Conservation (phyloP, 2,113 vertebrate species). For the Halcyon malimbica region DNA sequence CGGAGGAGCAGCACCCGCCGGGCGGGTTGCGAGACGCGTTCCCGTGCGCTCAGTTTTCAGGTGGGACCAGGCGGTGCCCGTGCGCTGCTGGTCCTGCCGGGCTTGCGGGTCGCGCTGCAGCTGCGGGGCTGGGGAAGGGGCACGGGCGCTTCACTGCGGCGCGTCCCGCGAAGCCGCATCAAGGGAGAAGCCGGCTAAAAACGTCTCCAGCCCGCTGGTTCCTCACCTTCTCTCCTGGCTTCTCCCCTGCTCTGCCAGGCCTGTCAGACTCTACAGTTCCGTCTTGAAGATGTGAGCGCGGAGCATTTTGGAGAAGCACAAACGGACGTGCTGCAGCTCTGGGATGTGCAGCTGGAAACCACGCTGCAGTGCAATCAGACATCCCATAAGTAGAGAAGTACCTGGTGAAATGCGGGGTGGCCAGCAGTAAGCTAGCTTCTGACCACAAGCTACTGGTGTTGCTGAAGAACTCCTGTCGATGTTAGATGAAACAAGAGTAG, state of each 20-base stretch:
- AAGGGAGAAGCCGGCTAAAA: too few relatives aligned
- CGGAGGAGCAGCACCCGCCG: neutral
- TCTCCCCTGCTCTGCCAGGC: neutral
- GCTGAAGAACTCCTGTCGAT: neutral
- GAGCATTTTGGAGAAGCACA: neutral
- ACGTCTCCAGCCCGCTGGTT: neutral
- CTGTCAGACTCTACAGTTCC: neutral
- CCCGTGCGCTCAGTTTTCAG: neutral
- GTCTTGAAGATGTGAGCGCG: rapidly evolving
- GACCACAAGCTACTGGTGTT: neutral
- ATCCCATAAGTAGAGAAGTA: neutral
- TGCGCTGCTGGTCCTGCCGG: neutral
- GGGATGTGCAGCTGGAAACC: neutral
- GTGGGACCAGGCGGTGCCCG: neutral
- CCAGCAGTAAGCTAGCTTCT: neutral
- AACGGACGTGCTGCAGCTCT: neutral
- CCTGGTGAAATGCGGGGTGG: neutral
- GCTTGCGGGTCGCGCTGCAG: rapidly evolving
- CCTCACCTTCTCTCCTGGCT: neutral
- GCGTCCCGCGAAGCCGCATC: too few relatives aligned
- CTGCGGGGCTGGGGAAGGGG: rapidly evolving
- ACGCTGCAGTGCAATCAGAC: too few relatives aligned
- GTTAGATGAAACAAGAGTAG: neutral
- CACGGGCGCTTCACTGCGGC: neutral
- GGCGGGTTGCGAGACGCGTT: neutral